Conservation (phyloP, 2,113 vertebrate genomes). For the Phycodurus eques region DNA sequence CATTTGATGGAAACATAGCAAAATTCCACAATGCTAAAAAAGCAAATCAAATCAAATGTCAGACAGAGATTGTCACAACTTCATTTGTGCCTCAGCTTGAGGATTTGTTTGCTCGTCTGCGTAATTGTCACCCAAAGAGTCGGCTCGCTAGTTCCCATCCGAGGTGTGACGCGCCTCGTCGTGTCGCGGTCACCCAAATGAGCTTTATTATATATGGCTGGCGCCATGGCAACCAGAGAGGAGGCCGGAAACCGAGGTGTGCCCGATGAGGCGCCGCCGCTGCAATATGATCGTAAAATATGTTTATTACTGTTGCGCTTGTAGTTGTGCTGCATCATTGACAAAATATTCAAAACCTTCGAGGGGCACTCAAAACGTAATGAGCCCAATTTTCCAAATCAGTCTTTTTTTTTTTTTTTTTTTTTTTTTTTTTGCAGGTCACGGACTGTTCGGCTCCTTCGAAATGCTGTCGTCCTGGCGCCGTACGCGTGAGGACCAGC, state of each 20-base stretch:
- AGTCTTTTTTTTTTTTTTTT: no score
- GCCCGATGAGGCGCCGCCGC: not conserved
- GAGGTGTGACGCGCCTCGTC: slow-evolving; percentile 50
- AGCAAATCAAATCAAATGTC: no score
- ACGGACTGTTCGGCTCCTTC: slow-evolving; percentile 95
- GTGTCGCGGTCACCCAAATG: not conserved
- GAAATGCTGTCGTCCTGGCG: slow-evolving; percentile 99
- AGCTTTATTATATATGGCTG: slow-evolving; percentile 19
- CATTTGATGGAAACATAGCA: no score
- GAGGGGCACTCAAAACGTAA: no score
- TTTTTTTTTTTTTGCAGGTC: slow-evolving; percentile 73
- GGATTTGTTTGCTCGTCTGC: no score
- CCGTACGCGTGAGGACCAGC: slow-evolving; percentile 95
- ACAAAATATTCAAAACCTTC: no score
- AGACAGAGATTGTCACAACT: no score
- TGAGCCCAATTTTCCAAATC: no score
- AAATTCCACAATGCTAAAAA: no score
- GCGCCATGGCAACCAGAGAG: slow-evolving; percentile 60
- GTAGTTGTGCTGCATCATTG: no score
- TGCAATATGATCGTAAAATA: not conserved
- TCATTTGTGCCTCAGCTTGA: no score
- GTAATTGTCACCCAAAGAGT: slow-evolving; percentile 20
- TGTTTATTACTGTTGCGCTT: not conserved
- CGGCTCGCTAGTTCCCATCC: slow-evolving; percentile 19
- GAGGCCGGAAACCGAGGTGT: not conserved